Evolutionary conservation across 2,797 vertebrate genomes (phyloP), one percentile per base, ranked within the genome.

Genomic region (Triplophysa bombifrons): DNA sequence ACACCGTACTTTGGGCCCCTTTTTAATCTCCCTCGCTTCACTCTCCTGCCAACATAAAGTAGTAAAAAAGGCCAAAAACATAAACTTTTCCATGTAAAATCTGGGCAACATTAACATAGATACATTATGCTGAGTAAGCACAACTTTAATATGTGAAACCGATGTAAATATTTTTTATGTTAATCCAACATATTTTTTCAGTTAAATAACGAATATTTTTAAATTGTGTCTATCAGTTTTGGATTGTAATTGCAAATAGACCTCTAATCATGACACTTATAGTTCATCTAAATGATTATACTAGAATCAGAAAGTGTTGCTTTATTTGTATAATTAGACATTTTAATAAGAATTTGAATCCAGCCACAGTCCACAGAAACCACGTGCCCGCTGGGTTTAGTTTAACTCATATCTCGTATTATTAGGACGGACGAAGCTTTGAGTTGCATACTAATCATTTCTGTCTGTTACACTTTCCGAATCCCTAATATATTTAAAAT

Each of bases 321-420:
- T 74, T 76, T 76, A 77, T 60, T 71, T 71, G 60, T 73, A 68
- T 83, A 81, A 83, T 78, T 78, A 30, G 34, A 74, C 65, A 74
- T 72, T 76, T 83, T 71, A 72, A 68, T 38, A 48, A 14, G 53
- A 64, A n/a, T 63, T 9, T 30, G 38, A 66, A 72, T 83, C 41
- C 50, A 56, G 66, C 34, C 53, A 9, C 27, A 27, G 41, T 80
- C 58, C 71, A 64, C 22, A 25, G 80, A 77, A 25, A 82, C 70
- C 3, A 27, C 51, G 70, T 72, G 58, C 53, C 70, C 20, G 50
- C 73, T 81, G 85, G 65, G 69, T 68, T 84, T 74, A 74, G 70
- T 72, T 75, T 48, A 72, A 3, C 72, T 72, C 68, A 80, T 76
- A 78, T 86, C 80, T 80, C 76, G 64, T 38, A 72, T 82, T 77